Evolutionary conservation across 2,888 invertebrate genomes (phyloP), one percentile per base, ranked within the genome.

Genomic region (Macaria liturata): DNA sequence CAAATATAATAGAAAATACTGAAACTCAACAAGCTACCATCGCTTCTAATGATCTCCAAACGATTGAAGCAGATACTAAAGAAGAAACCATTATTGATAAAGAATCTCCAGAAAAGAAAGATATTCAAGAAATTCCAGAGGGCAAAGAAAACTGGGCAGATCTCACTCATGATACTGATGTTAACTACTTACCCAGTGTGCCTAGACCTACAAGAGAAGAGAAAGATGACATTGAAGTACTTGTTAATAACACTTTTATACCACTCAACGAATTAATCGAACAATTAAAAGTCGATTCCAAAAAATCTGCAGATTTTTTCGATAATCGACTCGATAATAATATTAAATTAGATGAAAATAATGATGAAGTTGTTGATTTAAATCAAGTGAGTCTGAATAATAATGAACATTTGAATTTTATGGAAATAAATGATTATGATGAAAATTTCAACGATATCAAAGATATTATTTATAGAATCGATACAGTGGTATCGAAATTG

Each of bases 121-220:
- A 37, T n/a, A 43, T 52, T 3, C 50, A 64, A 40, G 59, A 61
- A 40, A 64, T 54, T 0, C 56, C 64, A 66, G 60, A 59, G 48
- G 49, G 40, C 54, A 69, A 67, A 6, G 47, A 68, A n/a, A 62
- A 74, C 32, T 86, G 83, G 86, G 53, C 64, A 5, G 91, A 91
- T 62, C 71, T 91, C 0, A 80, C 88, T 0, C 86, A 84, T 54
- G 92, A 92, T 47, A 88, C 72, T 0, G 86, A 88, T 59, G 78
- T 92, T 0, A 92, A 92, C 72, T 77, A 82, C 56, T 67, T 83
- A 1, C 71, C 77, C 3, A 78, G 72, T 32, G 64, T 61, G 3
- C 65, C 74, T 8, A 75, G 73, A 66, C 75, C 80, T 0, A 76
- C 79, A 0, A 71, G 76, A 59, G 72, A 81, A 30, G 81, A 86